Conservation (phyloP, 2,888 invertebrate species). For the Standfussiana lucernea region DNA sequence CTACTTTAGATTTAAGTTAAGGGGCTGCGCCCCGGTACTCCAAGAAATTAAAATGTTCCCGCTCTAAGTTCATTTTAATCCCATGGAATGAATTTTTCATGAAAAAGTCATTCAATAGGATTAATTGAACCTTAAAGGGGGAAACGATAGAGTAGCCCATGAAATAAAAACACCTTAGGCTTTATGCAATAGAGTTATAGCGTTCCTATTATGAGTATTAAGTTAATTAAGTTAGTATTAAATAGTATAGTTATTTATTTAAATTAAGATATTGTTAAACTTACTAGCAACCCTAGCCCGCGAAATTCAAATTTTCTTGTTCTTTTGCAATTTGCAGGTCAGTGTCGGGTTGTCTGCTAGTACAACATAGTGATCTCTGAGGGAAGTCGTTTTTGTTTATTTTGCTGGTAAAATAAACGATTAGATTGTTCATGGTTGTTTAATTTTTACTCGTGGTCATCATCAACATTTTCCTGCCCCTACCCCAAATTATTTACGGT, state of each 20-base stretch:
- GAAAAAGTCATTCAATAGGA: too few species aligned
- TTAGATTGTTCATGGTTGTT: constrained; percentile 30
- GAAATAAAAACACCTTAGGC: background rate
- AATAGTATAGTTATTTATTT: constrained; percentile 32
- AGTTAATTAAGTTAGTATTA: background rate
- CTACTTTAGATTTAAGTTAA: too few species aligned
- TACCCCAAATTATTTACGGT: too few species aligned
- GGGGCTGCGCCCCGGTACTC: too few species aligned
- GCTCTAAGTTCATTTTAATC: too few species aligned
- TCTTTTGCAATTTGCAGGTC: background rate
- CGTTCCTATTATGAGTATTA: constrained; percentile 46
- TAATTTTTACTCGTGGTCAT: constrained; percentile 16
- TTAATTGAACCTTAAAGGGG: too few species aligned
- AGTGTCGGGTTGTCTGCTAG: background rate
- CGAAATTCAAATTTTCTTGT: background rate
- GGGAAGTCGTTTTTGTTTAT: background rate
- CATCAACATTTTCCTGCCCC: too few species aligned
- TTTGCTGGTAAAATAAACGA: constrained; percentile 9
- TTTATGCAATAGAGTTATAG: background rate
- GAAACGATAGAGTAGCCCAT: background rate
- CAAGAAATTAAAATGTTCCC: too few species aligned
- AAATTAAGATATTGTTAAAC: constrained; percentile 7
- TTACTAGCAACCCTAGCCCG: constrained; percentile 1
- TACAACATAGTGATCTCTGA: background rate
- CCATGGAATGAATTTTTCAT: too few species aligned